Evolutionary conservation across 2,888 invertebrate genomes (phyloP).

Genomic region (Sussaba pulchella): DNA sequence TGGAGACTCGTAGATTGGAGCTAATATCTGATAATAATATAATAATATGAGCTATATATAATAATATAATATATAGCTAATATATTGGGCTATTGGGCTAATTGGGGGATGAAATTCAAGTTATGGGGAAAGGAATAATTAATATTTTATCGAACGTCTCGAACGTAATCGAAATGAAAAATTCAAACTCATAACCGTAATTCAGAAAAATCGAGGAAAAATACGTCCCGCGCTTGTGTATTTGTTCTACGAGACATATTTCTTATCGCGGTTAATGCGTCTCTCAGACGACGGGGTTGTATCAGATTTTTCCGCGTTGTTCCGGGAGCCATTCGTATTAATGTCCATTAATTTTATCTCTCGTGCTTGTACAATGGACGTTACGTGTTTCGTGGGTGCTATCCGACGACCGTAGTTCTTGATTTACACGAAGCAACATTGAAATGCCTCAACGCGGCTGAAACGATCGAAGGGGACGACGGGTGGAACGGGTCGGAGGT

Average conservation of each 20-base stretch:
- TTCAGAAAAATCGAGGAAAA: not conserved
- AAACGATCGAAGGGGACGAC: slow-evolving; percentile 28
- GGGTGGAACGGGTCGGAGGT: slow-evolving; percentile 37
- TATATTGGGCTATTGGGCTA: too few species aligned
- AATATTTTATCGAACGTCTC: too few species aligned
- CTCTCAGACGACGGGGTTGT: not conserved
- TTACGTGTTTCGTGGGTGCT: slow-evolving; percentile 43
- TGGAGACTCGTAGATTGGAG: too few species aligned
- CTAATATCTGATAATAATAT: too few species aligned
- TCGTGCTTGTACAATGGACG: slow-evolving; percentile 16
- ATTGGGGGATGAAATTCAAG: too few species aligned
- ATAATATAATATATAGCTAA: too few species aligned
- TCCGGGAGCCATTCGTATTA: slow-evolving; percentile 38
- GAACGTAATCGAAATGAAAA: too few species aligned
- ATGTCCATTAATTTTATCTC: slow-evolving; percentile 59
- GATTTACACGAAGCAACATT: slow-evolving; percentile 58
- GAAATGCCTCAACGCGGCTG: slow-evolving; percentile 37
- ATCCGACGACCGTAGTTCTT: slow-evolving; percentile 53
- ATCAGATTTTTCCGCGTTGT: not conserved
- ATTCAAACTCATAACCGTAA: too few species aligned
- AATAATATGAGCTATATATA: too few species aligned
- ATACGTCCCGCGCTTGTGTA: not conserved
- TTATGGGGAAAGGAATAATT: too few species aligned
- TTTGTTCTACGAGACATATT: not conserved
- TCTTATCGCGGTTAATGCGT: not conserved